phyloP scores from a whole-genome alignment of 2,113 vertebrate species.

The Nerophis lumbriciformis region DNA sequence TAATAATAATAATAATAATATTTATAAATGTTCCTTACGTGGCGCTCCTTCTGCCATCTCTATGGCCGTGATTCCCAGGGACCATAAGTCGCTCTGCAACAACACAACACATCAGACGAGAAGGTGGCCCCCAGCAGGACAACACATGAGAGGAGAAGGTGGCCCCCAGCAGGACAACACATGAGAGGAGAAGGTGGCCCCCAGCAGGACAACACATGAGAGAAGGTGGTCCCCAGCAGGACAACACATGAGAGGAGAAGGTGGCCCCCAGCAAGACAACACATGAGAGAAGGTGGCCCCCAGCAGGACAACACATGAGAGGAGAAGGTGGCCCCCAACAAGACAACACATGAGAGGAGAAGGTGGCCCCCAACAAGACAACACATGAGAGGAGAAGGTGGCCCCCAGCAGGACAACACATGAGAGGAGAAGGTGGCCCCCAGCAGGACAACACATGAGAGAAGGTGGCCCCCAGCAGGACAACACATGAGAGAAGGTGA shows the following conservation, averaged over 20 bases:
- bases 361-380: slow-evolving; percentile 17
- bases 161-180: slow-evolving; percentile 20
- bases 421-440: neutral
- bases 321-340: slow-evolving; percentile 9
- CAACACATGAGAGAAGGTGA: neutral
- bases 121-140: slow-evolving; percentile 17
- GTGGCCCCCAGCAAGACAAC: slow-evolving; percentile 20
- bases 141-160: neutral
- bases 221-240: slow-evolving; percentile 14
- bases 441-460: slow-evolving; percentile 18
- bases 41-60: slow-evolving; percentile 76
- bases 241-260: neutral
- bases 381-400: neutral
- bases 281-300: neutral
- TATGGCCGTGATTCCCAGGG: slow-evolving; percentile 71
- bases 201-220: slow-evolving; percentile 18
- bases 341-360: slow-evolving; percentile 7
- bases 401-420: slow-evolving; percentile 20
- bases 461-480: slow-evolving; percentile 18
- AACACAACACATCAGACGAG: slow-evolving; percentile 7
- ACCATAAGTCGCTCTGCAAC: slow-evolving; percentile 74
- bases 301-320: slow-evolving; percentile 18
- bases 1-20: too few relatives aligned
- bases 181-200: neutral
- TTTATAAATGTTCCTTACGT: slow-evolving; percentile 51